Evolutionary conservation across 2,113 vertebrate genomes (phyloP).

Genomic region (Pterocles gutturalis): DNA sequence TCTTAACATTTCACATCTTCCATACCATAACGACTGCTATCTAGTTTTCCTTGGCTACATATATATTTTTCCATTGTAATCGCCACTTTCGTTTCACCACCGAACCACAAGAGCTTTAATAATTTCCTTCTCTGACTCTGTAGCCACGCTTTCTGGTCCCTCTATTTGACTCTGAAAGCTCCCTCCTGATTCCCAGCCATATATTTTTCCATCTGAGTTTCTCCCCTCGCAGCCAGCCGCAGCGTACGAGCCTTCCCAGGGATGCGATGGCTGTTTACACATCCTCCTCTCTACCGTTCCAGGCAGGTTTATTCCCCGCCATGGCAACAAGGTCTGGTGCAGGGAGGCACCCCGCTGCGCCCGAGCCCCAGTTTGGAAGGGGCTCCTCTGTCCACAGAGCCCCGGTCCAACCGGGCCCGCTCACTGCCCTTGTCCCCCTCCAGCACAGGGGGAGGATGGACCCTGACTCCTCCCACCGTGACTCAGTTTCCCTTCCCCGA

Average conservation of each 20-base stretch:
- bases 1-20: not conserved
- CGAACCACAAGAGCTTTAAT: not conserved
- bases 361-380: rapidly evolving
- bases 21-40: rapidly evolving
- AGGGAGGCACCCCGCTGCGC: not conserved
- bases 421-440: not conserved
- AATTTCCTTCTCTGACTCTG: not conserved
- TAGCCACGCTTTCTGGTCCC: not conserved
- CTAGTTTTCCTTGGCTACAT: not conserved
- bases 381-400: rapidly evolving
- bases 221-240: rapidly evolving
- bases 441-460: not conserved
- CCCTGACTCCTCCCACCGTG: rapidly evolving
- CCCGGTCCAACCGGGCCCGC: rapidly evolving
- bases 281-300: not conserved
- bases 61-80: not conserved
- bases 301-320: conserved; percentile 22
- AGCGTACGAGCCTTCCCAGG: not conserved
- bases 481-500: conserved; percentile 8
- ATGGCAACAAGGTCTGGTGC: conserved; percentile 3
- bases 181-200: not conserved
- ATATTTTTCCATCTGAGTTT: not conserved
- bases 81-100: not conserved
- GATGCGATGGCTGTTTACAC: not conserved
- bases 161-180: not conserved